A percentile compares a stretch with the other conserved stretches of the same genome.
Conservation (phyloP, 2,888 invertebrate species). For the Hermaeophaga mercurialis region DNA sequence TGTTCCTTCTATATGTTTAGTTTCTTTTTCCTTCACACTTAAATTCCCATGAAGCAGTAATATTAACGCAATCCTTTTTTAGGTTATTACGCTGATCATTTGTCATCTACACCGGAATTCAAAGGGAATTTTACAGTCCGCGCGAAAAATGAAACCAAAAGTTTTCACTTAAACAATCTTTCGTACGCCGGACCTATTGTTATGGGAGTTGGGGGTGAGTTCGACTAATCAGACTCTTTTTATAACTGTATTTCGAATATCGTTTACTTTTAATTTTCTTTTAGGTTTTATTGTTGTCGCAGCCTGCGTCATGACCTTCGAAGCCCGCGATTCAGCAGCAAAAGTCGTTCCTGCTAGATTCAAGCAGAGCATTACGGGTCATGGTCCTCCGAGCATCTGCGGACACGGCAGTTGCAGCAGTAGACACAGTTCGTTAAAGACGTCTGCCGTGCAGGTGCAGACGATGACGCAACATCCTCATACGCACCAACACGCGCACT, state of each 20-base stretch:
- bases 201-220: slow-evolving; percentile 91
- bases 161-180: slow-evolving; percentile 85
- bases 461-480: slow-evolving; percentile 35
- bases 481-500: slow-evolving; percentile 31
- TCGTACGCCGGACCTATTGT: slow-evolving; percentile 97
- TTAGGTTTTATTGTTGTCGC: slow-evolving; percentile 93
- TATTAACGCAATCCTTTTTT: too few species aligned
- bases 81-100: slow-evolving; percentile 85
- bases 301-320: slow-evolving; percentile 98
- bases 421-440: slow-evolving; percentile 51
- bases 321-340: slow-evolving; percentile 92
- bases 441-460: slow-evolving; percentile 51
- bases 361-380: slow-evolving; percentile 54
- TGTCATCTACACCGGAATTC: slow-evolving; percentile 78
- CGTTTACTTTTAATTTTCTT: slow-evolving; percentile 17
- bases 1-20: too few species aligned
- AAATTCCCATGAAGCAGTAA: too few species aligned
- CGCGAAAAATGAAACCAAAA: slow-evolving; percentile 81
- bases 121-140: slow-evolving; percentile 78
- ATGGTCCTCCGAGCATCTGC: slow-evolving; percentile 37
- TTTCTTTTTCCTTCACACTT: too few species aligned
- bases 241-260: too few species aligned
- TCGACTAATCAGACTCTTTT: too few species aligned
- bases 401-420: slow-evolving; percentile 36
- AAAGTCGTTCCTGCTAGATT: slow-evolving; percentile 84